phyloP scores from a whole-genome alignment of 2,797 vertebrate species.

The Sandelia bainsii region DNA sequence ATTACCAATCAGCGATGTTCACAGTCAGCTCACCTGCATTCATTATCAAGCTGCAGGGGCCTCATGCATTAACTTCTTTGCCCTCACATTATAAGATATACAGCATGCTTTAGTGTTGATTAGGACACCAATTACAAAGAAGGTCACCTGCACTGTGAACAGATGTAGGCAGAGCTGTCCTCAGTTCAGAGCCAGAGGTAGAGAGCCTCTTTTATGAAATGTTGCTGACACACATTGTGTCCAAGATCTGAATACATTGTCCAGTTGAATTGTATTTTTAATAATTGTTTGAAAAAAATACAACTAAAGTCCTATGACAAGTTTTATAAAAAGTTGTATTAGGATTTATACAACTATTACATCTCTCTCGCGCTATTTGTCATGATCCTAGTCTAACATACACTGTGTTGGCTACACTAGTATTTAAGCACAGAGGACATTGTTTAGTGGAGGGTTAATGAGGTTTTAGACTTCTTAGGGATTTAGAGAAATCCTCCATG shows the following conservation, averaged over 20 bases:
- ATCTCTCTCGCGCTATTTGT: constrained; percentile 1
- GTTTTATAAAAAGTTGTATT: constrained; percentile 3
- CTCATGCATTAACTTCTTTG: constrained; percentile 25
- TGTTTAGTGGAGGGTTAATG: constrained; percentile 42
- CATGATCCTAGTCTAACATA: constrained; percentile 2
- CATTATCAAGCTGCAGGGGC: constrained; percentile 16
- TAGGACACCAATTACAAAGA: constrained; percentile 23
- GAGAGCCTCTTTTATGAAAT: constrained; percentile 15
- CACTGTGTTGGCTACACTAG: constrained; percentile 7
- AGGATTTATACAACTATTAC: constrained; percentile 24
- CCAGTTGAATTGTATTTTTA: neutral
- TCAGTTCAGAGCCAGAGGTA: constrained; percentile 28
- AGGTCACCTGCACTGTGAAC: constrained; percentile 31
- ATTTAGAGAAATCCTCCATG: constrained; percentile 46
- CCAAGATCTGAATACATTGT: neutral
- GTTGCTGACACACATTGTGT: too few relatives aligned
- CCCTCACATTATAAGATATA: constrained; percentile 28
- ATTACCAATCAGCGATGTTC: constrained; percentile 4
- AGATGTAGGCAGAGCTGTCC: constrained; percentile 19
- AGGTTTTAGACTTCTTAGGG: constrained; percentile 35
- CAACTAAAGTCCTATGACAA: neutral
- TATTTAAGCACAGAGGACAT: constrained; percentile 32
- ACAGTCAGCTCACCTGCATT: constrained; percentile 18
- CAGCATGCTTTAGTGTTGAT: constrained; percentile 32
- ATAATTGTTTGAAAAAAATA: neutral